phyloP scores from a whole-genome alignment of 2,888 invertebrate species.

The Drosophila stalkeri region DNA sequence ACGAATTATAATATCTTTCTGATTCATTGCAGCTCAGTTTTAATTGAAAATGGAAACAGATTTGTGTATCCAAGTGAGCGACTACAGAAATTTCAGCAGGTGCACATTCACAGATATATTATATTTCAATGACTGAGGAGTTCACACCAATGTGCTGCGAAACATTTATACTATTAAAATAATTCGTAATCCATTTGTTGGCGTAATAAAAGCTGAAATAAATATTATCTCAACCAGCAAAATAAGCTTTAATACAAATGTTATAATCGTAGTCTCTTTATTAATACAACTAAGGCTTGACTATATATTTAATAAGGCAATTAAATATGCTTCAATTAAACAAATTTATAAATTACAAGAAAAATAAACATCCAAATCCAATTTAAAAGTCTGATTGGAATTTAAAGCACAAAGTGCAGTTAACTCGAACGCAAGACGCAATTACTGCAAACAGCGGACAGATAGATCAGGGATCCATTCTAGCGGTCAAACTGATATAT shows the following conservation, averaged over 20 bases:
- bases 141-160: not conserved
- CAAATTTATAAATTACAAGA: not conserved
- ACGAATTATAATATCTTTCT: slow-evolving; percentile 22
- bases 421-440: slow-evolving; percentile 29
- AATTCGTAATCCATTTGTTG: not conserved
- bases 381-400: not conserved
- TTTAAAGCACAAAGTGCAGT: slow-evolving; percentile 5
- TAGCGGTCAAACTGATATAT: slow-evolving; percentile 64
- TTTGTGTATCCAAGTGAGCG: slow-evolving; percentile 18
- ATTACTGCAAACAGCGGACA: slow-evolving; percentile 13
- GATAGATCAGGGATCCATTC: slow-evolving; percentile 13
- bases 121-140: not conserved
- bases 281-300: not conserved
- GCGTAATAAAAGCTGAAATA: not conserved
- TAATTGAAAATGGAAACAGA: slow-evolving; percentile 33
- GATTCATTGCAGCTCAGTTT: slow-evolving; percentile 38
- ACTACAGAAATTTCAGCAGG: not conserved
- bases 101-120: not conserved
- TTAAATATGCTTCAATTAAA: not conserved
- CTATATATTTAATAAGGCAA: not conserved
- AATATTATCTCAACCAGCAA: not conserved
- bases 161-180: not conserved
- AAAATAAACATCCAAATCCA: not conserved
- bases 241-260: not conserved
- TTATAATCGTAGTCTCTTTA: not conserved